These are phyloP conservation scores for Turritopsis dohrnii DNA, from an alignment of 30 jellyfish, hydroid and myxozoan genomes.

Conservation along the genomic window DNA sequence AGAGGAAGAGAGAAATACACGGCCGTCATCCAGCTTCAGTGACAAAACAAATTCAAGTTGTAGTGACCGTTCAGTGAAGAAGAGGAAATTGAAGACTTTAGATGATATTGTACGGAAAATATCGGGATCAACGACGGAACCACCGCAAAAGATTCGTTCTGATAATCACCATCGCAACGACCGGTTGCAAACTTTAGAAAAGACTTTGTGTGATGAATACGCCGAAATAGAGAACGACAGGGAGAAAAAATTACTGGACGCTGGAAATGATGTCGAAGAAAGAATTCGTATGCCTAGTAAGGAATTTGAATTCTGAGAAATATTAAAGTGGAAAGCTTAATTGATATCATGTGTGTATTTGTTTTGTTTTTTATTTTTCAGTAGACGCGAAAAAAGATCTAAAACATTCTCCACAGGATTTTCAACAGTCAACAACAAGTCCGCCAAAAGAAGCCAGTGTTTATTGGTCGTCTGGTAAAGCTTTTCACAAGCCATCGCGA, in stretches of 20 bases:
- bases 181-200: constrained; percentile 27
- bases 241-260: neutral
- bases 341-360: too few species aligned
- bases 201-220: constrained; percentile 9
- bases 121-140: constrained; percentile 6
- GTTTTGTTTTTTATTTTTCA: too few species aligned
- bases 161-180: neutral
- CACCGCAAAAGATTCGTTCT: constrained; percentile 11
- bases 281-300: neutral
- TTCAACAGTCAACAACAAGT: neutral
- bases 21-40: constrained; percentile 8
- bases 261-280: neutral
- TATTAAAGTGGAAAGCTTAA: too few species aligned
- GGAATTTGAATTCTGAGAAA: too few species aligned
- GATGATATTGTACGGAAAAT: constrained; percentile 39
- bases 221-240: neutral
- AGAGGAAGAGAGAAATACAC: neutral
- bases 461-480: constrained; percentile 30
- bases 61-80: constrained; percentile 13
- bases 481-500: constrained; percentile 16
- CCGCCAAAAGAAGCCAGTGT: neutral
- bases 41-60: neutral
- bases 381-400: too few species aligned
- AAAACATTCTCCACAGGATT: neutral
- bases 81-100: constrained; percentile 25